phyloP scores from a whole-genome alignment of 1,140 invertebrate genomes.

The Parasteatoda tepidariorum region DNA sequence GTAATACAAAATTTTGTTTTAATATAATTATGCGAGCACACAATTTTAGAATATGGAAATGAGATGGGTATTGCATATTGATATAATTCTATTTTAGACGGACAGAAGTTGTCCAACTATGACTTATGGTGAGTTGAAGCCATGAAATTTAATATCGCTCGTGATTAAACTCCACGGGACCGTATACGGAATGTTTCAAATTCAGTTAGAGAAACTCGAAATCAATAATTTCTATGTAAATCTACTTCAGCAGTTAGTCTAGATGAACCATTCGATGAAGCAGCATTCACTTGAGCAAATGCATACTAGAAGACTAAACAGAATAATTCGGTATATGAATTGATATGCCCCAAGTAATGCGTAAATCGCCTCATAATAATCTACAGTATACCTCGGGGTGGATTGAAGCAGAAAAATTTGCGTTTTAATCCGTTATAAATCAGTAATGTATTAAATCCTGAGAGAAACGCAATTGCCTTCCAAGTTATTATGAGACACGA shows the following conservation, averaged over 20 bases:
- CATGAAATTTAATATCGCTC: constrained; percentile 52
- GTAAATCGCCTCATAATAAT: constrained; percentile 12
- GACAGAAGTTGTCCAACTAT: no score
- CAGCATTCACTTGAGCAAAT: constrained; percentile 30
- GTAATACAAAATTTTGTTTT: no score
- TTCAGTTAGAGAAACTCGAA: constrained; percentile 49
- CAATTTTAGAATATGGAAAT: no score
- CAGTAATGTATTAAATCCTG: no score
- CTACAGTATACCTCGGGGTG: background rate
- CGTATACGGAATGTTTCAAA: constrained; percentile 38
- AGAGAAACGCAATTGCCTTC: no score
- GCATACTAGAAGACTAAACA: constrained; percentile 2
- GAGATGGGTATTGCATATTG: no score
- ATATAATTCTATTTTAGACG: no score
- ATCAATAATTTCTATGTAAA: constrained; percentile 55
- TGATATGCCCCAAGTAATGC: background rate
- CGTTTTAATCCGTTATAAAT: constrained; percentile 15
- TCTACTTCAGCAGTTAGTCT: constrained; percentile 30
- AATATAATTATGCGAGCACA: no score
- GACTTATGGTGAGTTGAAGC: no score
- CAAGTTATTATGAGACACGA: no score
- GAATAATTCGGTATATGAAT: background rate
- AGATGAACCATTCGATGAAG: constrained; percentile 30
- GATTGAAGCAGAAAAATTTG: constrained; percentile 39
- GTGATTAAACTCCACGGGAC: constrained; percentile 48